Evolutionary conservation across 1,140 invertebrate genomes (phyloP), one percentile per base, ranked within the genome.

Genomic region (Cyclina sinensis): DNA sequence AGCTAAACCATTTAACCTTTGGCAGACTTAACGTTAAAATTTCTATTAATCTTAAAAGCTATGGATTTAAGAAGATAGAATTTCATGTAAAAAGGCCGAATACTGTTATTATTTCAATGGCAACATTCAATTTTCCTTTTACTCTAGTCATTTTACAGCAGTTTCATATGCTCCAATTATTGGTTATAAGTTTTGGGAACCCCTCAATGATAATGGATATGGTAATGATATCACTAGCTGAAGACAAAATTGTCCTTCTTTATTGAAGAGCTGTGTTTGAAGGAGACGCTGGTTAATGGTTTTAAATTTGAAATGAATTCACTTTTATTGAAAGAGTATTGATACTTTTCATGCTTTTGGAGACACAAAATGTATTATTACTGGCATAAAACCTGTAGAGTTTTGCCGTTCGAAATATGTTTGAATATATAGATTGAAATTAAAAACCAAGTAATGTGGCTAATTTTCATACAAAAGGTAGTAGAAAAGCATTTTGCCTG

Each of bases 1-100:
- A 81, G 59, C 39, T 27, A 43, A 54, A 76, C 35, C 68, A 81
- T 78, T 86, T 86, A 86, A 86, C 84, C 84, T 74, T 78, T 86
- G 70, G 54, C 84, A 48, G 37, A 39, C 70, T 89, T 82, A 73
- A 82, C 62, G 86, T 74, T 74, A 82, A 81, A 88, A 46, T 87
- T 81, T 88, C 86, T 80, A 73, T 88, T 81, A 81, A 57, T 82
- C 86, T 83, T 88, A 81, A 86, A 86, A 86, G 84, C 84, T 76
- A 57, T 86, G 84, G 73, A 86, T 86, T 86, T 74, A 46, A 39
- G 70, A 59, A 86, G 84, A 86, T 78, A 51, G 51, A 62, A 65
- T 86, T 86, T 86, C 84, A 78, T 86, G 84, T 86, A 86, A 86
- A 86, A 86, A 62, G 48, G 27, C 14, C 37, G 37, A 86, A 59